Evolutionary conservation across 2,888 invertebrate species (phyloP).

Genomic region (Carcina quercana): DNA sequence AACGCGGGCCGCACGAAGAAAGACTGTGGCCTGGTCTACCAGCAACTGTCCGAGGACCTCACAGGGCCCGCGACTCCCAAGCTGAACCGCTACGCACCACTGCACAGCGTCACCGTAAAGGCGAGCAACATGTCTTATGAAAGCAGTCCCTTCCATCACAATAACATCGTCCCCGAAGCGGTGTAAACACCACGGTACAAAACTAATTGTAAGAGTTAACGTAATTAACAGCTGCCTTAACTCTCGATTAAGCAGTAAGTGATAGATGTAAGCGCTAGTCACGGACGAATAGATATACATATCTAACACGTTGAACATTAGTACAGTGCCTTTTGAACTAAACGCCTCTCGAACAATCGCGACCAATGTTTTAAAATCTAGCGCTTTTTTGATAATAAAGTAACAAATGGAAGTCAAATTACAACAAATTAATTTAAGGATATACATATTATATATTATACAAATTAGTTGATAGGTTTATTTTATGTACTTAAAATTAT

Average conservation of each 20-base stretch:
- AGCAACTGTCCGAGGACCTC: constrained; percentile 85
- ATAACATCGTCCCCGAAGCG: constrained; percentile 76
- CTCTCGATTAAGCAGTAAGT: constrained; percentile 64
- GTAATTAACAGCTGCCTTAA: constrained; percentile 62
- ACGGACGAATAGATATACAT: constrained; percentile 49
- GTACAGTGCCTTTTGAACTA: constrained; percentile 60
- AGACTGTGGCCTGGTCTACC: constrained; percentile 84
- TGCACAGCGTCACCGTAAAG: constrained; percentile 63
- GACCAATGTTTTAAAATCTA: constrained; percentile 51
- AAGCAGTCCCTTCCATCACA: constrained; percentile 77
- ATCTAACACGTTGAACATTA: constrained; percentile 29
- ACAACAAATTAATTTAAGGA: constrained; percentile 72
- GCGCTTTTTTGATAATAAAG: constrained; percentile 63
- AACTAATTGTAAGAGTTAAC: constrained; percentile 35
- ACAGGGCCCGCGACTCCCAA: constrained; percentile 80
- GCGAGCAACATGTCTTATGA: constrained; percentile 72
- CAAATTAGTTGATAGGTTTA: constrained; percentile 73
- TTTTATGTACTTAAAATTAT: constrained; percentile 74
- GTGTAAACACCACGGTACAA: constrained; percentile 57
- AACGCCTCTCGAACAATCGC: constrained; percentile 51
- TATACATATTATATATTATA: constrained; percentile 73
- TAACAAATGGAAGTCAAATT: constrained; percentile 71
- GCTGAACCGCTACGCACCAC: constrained; percentile 77
- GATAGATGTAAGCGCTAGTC: constrained; percentile 69
- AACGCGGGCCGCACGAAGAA: constrained; percentile 75